These are phyloP conservation scores for Enteromius paludinosus DNA, from an alignment of 2,797 vertebrate species.

Conservation along the genomic window DNA sequence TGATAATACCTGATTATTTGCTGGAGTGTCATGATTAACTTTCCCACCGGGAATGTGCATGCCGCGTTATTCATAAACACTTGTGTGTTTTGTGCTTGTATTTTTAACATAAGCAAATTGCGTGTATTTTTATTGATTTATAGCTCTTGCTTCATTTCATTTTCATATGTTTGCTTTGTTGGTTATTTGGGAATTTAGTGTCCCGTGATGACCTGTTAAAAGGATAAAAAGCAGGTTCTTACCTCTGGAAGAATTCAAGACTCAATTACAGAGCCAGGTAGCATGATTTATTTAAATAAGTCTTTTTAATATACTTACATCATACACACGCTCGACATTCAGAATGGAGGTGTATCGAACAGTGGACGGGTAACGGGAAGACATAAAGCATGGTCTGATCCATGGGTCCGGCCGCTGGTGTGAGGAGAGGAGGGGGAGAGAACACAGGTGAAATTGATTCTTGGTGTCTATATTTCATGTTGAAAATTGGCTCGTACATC, in stretches of 20 bases:
- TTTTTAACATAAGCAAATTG: neutral
- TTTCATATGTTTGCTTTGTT: slow-evolving; percentile 23
- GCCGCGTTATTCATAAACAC: slow-evolving; percentile 22
- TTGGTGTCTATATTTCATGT: slow-evolving; percentile 99
- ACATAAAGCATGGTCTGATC: slow-evolving; percentile 64
- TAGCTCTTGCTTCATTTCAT: slow-evolving; percentile 33
- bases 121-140: slow-evolving; percentile 34
- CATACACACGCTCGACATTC: slow-evolving; percentile 56
- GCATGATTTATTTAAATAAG: slow-evolving; percentile 65
- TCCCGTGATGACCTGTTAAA: neutral
- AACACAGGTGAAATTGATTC: slow-evolving; percentile 96
- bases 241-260: slow-evolving; percentile 31
- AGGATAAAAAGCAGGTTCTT: slow-evolving; percentile 32
- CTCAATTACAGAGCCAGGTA: slow-evolving; percentile 56
- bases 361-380: slow-evolving; percentile 56
- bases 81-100: slow-evolving; percentile 3
- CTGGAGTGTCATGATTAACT: slow-evolving; percentile 41
- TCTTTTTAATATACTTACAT: slow-evolving; percentile 65
- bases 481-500: slow-evolving; percentile 99
- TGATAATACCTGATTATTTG: slow-evolving; percentile 16
- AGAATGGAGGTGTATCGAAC: slow-evolving; percentile 61
- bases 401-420: slow-evolving; percentile 60
- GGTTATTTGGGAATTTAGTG: slow-evolving; percentile 17
- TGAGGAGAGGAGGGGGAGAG: slow-evolving; percentile 67
- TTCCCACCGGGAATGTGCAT: neutral